Percentiles rank a stretch among this genome's conserved stretches.
Evolutionary conservation across 1,140 invertebrate genomes (phyloP).

Genomic region (Hesperophylax magnus): DNA sequence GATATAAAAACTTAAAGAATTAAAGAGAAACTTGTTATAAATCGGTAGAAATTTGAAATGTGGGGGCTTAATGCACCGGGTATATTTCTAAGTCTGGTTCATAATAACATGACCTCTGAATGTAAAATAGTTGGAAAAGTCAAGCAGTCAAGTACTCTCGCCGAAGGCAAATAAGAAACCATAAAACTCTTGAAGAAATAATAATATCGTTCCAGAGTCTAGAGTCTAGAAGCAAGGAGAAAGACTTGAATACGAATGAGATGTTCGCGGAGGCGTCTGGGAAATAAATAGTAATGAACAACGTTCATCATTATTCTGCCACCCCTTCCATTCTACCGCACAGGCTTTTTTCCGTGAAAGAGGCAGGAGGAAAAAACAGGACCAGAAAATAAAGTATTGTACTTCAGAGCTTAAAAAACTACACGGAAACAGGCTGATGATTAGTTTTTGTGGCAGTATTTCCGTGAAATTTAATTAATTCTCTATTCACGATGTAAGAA

Average conservation of each 20-base stretch:
- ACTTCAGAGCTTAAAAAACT: background rate
- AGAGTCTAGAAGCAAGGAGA: background rate
- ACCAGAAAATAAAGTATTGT: background rate
- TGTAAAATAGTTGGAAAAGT: background rate
- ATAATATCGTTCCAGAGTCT: constrained; percentile 16
- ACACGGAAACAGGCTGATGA: background rate
- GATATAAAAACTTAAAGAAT: too few relatives aligned
- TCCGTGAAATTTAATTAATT: background rate
- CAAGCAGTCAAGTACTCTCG: background rate
- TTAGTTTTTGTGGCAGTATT: background rate
- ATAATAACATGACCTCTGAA: too few relatives aligned
- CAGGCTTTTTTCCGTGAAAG: background rate
- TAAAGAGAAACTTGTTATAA: too few relatives aligned
- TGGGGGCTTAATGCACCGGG: too few relatives aligned
- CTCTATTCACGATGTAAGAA: too few relatives aligned
- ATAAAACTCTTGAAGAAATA: constrained; percentile 10
- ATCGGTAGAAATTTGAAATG: too few relatives aligned
- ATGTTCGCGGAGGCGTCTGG: constrained; percentile 4
- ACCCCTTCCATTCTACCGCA: background rate
- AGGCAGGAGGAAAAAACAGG: background rate
- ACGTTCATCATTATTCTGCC: background rate
- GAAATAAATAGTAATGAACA: constrained; percentile 28
- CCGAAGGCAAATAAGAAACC: background rate
- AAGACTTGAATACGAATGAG: constrained; percentile 21
- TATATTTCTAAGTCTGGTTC: too few relatives aligned